phyloP scores from a whole-genome alignment of 2,797 vertebrate species.

The Anguilla anguilla region DNA sequence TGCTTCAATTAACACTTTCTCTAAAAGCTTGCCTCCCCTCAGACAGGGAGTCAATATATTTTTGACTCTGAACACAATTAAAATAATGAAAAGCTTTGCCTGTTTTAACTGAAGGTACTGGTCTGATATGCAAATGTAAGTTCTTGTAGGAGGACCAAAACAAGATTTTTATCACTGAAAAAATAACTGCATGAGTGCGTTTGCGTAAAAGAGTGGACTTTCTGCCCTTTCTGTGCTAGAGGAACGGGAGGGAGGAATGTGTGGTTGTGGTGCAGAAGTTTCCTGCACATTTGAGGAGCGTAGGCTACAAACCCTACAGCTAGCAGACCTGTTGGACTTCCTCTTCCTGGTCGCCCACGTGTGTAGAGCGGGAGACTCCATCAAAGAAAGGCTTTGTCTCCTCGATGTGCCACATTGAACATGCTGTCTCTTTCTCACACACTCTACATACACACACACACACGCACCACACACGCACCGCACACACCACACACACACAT shows the following conservation, averaged over 20 bases:
- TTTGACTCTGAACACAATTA: constrained; percentile 61
- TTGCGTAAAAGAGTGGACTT: neutral
- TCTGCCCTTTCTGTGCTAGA: neutral
- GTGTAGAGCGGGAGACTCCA: neutral
- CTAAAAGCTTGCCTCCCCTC: constrained; percentile 11
- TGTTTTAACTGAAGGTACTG: constrained; percentile 50
- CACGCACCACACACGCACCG: too few relatives aligned
- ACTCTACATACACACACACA: too few relatives aligned
- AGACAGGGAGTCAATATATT: constrained; percentile 46
- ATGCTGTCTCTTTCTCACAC: too few relatives aligned
- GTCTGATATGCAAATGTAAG: constrained; percentile 63
- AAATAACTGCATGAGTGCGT: constrained; percentile 19
- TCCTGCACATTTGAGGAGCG: neutral
- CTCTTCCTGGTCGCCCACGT: neutral
- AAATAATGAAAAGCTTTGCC: constrained; percentile 52
- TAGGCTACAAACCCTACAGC: neutral
- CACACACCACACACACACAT: neutral
- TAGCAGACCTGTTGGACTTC: neutral
- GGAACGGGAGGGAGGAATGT: neutral
- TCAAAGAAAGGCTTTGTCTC: neutral
- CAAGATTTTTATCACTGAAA: constrained; percentile 64
- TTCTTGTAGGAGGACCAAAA: neutral
- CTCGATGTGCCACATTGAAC: neutral
- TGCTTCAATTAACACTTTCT: neutral
- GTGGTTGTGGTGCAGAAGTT: neutral